A percentile compares a stretch with the other conserved stretches of the same genome.
Evolutionary conservation across 2,888 invertebrate species (phyloP).

Genomic region (Catocala fraxini): DNA sequence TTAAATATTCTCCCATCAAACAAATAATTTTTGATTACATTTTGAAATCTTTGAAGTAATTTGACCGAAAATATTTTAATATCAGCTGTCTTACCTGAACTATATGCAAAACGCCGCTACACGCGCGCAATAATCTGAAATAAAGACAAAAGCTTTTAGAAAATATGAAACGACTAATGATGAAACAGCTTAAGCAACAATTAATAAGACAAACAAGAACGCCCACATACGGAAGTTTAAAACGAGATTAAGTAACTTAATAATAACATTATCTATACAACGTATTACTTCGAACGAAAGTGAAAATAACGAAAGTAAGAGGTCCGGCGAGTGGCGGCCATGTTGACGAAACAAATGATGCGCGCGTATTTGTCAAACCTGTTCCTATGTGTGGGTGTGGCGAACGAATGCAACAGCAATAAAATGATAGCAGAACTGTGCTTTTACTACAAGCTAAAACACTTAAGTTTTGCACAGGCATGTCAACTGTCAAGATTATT

Average conservation of each 20-base stretch:
- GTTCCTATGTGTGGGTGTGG: conserved; percentile 57
- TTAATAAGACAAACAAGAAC: conserved; percentile 56
- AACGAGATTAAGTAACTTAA: conserved; percentile 70
- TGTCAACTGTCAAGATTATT: conserved; percentile 28
- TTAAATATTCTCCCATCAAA: background rate
- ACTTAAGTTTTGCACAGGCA: conserved; percentile 29
- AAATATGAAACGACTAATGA: conserved; percentile 30
- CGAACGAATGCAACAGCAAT: conserved; percentile 40
- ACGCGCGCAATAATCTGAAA: conserved; percentile 61
- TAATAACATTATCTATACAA: conserved; percentile 61
- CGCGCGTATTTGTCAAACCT: conserved; percentile 56
- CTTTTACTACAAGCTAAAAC: conserved; percentile 33
- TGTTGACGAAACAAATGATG: conserved; percentile 68
- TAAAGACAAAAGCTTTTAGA: conserved; percentile 48
- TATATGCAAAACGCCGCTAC: conserved; percentile 55
- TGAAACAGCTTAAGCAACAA: conserved; percentile 28
- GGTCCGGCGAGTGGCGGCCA: conserved; percentile 66
- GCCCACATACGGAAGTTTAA: conserved; percentile 59
- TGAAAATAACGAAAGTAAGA: conserved; percentile 81
- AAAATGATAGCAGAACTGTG: conserved; percentile 28
- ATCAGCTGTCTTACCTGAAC: conserved; percentile 57
- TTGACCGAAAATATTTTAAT: background rate
- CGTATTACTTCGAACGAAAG: conserved; percentile 78
- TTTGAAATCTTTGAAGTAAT: background rate
- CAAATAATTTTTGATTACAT: background rate